Evolutionary conservation across 2,888 invertebrate genomes (phyloP).

Genomic region (Linnaemya tessellans): DNA sequence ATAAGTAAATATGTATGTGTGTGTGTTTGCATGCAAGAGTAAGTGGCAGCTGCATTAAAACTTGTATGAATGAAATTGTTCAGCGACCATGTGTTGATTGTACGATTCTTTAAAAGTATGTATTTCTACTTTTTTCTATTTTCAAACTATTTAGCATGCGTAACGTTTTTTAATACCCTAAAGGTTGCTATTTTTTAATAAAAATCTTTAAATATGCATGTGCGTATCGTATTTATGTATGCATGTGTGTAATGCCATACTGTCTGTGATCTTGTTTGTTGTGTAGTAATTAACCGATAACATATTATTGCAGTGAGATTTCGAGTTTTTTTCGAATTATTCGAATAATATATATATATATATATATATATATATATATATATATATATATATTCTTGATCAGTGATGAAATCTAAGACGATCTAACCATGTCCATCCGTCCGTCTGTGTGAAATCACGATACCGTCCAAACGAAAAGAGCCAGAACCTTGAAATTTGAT

Average conservation of each 20-base stretch:
- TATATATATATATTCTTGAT: too few species aligned
- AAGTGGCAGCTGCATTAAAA: constrained; percentile 9
- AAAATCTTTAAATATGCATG: not conserved
- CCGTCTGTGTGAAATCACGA: too few species aligned
- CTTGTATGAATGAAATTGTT: constrained; percentile 54
- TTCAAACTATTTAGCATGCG: constrained; percentile 63
- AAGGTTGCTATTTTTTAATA: constrained; percentile 18
- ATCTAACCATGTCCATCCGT: too few species aligned
- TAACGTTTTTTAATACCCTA: constrained; percentile 54
- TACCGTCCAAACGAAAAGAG: too few species aligned
- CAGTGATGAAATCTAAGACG: too few species aligned
- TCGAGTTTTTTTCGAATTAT: too few species aligned
- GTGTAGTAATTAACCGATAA: constrained; percentile 6
- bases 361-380: too few species aligned
- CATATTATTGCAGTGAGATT: not conserved
- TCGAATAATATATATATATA: too few species aligned
- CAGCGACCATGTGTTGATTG: constrained; percentile 16
- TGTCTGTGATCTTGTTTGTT: constrained; percentile 34
- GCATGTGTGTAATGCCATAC: not conserved
- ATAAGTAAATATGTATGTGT: not conserved
- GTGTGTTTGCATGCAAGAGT: not conserved
- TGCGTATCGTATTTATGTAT: too few species aligned
- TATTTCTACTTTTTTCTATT: constrained; percentile 9
- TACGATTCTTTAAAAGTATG: not conserved
- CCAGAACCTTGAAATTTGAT: too few species aligned